Conservation (phyloP, 1,140 invertebrate genomes). For the Littorina saxatilis region DNA sequence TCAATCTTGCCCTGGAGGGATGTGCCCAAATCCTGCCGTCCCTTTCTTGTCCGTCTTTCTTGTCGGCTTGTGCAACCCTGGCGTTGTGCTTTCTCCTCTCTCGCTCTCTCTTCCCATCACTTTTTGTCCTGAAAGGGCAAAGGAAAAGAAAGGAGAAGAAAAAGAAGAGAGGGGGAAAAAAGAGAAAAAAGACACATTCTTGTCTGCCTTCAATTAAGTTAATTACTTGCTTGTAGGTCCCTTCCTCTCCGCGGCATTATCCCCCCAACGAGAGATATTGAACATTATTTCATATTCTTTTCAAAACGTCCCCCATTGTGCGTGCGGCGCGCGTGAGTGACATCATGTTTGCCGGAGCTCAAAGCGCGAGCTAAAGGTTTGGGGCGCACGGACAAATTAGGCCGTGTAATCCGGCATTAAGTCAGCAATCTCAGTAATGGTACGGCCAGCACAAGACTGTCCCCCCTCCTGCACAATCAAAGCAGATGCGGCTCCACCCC, state of each 20-base stretch:
- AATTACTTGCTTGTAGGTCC: slow-evolving; percentile 38
- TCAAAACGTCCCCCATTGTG: slow-evolving; percentile 18
- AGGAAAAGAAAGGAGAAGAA: neutral
- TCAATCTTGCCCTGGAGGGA: slow-evolving; percentile 23
- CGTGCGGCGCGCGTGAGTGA: slow-evolving; percentile 26
- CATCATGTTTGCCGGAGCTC: slow-evolving; percentile 34
- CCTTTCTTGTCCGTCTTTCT: neutral
- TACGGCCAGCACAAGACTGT: neutral
- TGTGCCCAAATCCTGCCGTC: neutral
- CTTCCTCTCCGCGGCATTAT: slow-evolving; percentile 5
- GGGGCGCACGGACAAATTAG: slow-evolving; percentile 32
- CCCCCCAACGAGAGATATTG: slow-evolving; percentile 9
- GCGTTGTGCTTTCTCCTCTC: neutral
- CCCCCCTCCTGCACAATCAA: slow-evolving; percentile 29
- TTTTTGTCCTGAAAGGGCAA: too few relatives aligned
- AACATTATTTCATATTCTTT: slow-evolving; percentile 41
- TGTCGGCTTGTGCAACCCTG: neutral
- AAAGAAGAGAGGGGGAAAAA: neutral
- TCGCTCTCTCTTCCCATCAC: too few relatives aligned
- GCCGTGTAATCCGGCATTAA: slow-evolving; percentile 37
- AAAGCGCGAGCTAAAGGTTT: slow-evolving; percentile 25
- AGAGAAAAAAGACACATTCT: slow-evolving; percentile 18
- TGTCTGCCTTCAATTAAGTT: slow-evolving; percentile 38
- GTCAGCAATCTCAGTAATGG: slow-evolving; percentile 39
- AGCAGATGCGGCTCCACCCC: slow-evolving; percentile 29